Conservation (phyloP, 2,797 vertebrate genomes). For the Alosa sapidissima region DNA sequence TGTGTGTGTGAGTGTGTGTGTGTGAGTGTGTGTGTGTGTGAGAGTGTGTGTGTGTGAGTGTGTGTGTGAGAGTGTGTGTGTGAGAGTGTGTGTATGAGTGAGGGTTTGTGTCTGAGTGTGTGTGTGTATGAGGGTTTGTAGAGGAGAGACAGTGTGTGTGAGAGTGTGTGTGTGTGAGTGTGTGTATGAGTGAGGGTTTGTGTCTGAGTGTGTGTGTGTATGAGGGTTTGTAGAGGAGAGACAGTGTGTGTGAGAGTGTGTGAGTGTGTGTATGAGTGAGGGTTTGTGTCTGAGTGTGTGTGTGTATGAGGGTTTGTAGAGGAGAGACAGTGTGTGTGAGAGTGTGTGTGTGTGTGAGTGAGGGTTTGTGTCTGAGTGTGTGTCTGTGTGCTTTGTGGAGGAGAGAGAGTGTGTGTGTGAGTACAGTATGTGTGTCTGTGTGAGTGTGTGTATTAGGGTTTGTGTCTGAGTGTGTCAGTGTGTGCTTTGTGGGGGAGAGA, state of each 20-base stretch:
- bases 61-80: background rate
- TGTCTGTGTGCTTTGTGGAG: background rate
- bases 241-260: too few relatives aligned
- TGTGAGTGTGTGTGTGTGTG: background rate
- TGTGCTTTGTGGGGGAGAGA: constrained; percentile 5
- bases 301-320: too few relatives aligned
- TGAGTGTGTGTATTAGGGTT: too few relatives aligned
- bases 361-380: too few relatives aligned
- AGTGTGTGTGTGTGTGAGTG: background rate
- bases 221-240: too few relatives aligned
- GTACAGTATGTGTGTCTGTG: background rate
- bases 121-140: background rate
- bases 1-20: background rate
- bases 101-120: too few relatives aligned
- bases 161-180: too few relatives aligned
- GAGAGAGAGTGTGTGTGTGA: background rate
- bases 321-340: background rate
- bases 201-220: background rate
- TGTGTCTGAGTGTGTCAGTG: background rate
- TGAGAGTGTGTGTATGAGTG: too few relatives aligned
- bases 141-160: background rate
- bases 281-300: too few relatives aligned
- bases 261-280: too few relatives aligned
- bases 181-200: too few relatives aligned
- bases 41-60: background rate